These are phyloP conservation scores for Lottia gigantea DNA, from an alignment of 2,888 invertebrate genomes.

Conservation along the genomic window DNA sequence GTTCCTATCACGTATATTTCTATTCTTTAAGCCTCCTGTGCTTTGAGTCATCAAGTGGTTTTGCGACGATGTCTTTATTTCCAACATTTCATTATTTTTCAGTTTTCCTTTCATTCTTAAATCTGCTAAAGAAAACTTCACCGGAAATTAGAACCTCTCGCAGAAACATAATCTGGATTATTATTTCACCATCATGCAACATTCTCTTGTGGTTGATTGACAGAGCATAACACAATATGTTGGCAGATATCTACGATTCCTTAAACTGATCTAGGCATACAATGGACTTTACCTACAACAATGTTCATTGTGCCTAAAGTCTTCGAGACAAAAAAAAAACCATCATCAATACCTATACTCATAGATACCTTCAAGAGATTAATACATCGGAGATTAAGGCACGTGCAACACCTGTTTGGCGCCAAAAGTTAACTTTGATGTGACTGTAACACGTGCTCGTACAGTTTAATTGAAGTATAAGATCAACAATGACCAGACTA, in stretches of 20 bases:
- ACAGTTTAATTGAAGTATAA: not conserved
- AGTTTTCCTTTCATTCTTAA: not conserved
- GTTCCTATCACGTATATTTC: not conserved
- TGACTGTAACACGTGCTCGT: not conserved
- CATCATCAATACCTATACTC: too few species aligned
- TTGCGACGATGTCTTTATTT: not conserved
- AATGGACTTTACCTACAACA: too few species aligned
- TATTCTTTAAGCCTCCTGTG: not conserved
- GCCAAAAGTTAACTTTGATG: conserved; percentile 9
- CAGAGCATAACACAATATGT: too few species aligned
- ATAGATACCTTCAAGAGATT: too few species aligned
- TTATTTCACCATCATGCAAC: too few species aligned
- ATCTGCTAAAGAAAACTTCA: not conserved
- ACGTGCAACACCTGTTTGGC: conserved; percentile 6
- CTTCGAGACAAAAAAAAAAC: too few species aligned
- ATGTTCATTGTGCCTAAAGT: too few species aligned
- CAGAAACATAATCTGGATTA: too few species aligned
- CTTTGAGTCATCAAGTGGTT: conserved; percentile 9
- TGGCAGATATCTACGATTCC: too few species aligned
- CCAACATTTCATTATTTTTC: not conserved
- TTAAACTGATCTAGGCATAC: too few species aligned
- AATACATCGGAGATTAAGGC: not conserved
- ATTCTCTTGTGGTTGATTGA: too few species aligned
- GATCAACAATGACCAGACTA: too few species aligned
- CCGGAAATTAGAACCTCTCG: not conserved